phyloP scores from a whole-genome alignment of 1,140 invertebrate species.

The Orius insidiosus region DNA sequence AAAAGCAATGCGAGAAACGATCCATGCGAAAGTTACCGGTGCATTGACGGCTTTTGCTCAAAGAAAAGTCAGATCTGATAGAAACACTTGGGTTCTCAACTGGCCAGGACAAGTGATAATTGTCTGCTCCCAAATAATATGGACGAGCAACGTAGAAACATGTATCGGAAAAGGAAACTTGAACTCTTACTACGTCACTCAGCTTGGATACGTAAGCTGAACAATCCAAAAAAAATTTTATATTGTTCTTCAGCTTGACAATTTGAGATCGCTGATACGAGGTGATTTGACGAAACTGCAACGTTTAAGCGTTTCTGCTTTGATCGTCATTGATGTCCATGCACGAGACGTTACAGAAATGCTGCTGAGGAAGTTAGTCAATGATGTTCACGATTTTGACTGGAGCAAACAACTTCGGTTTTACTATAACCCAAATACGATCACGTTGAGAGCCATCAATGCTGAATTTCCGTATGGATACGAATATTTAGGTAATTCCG shows the following conservation, averaged over 20 bases:
- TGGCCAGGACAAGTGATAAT: constrained; percentile 65
- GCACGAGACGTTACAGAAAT: constrained; percentile 44
- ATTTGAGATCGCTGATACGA: constrained; percentile 40
- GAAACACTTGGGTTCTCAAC: constrained; percentile 48
- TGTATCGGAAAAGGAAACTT: constrained; percentile 47
- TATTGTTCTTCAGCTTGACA: constrained; percentile 39
- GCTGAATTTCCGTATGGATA: constrained; percentile 44
- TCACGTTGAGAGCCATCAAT: constrained; percentile 34
- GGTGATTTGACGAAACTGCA: constrained; percentile 47
- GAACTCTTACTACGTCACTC: constrained; percentile 37
- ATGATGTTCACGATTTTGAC: constrained; percentile 50
- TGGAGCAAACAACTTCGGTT: constrained; percentile 65
- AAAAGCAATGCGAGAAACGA: constrained; percentile 43
- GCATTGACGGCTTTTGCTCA: constrained; percentile 30
- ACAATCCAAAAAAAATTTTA: constrained; percentile 44
- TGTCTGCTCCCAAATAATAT: constrained; percentile 41
- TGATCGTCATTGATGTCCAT: constrained; percentile 54
- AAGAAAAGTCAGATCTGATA: constrained; percentile 13
- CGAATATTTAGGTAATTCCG: constrained; percentile 47
- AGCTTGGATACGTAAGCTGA: constrained; percentile 30
- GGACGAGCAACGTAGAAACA: constrained; percentile 40
- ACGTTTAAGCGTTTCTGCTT: constrained; percentile 37
- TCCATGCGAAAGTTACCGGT: constrained; percentile 34
- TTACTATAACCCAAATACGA: neutral
- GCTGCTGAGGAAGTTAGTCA: constrained; percentile 40